Evolutionary conservation across 2,888 invertebrate species (phyloP).

Genomic region (Megastigmus dorsalis): DNA sequence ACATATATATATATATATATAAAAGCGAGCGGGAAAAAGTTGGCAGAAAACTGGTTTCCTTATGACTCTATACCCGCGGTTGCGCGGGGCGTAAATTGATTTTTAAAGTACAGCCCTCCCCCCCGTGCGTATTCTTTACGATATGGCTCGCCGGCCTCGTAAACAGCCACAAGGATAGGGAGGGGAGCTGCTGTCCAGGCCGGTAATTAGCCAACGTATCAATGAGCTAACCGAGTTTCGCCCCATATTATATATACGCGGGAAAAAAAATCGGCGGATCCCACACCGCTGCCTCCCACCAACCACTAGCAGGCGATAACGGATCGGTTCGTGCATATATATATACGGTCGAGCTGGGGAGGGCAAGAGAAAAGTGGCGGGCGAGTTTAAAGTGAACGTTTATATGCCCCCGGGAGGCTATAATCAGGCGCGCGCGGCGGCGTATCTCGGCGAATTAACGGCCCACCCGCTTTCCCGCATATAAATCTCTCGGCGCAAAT

Average conservation of each 20-base stretch:
- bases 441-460: constrained; percentile 40
- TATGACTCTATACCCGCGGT: constrained; percentile 34
- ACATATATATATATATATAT: too few relatives aligned
- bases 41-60: constrained; percentile 39
- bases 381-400: constrained; percentile 18
- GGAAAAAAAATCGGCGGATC: constrained; percentile 9
- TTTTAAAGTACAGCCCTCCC: constrained; percentile 39
- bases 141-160: constrained; percentile 36
- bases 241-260: too few relatives aligned
- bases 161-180: not conserved
- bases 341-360: not conserved
- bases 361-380: not conserved
- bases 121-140: constrained; percentile 36
- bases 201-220: constrained; percentile 41
- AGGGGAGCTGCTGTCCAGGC: not conserved
- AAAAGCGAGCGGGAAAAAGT: not conserved
- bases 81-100: constrained; percentile 43
- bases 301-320: too few relatives aligned
- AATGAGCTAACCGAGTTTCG: constrained; percentile 17
- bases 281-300: not conserved
- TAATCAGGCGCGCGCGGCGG: too few relatives aligned
- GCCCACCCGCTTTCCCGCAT: constrained; percentile 30
- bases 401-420: constrained; percentile 6
- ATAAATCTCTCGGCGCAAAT: constrained; percentile 34
- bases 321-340: constrained; percentile 17